phyloP scores from a whole-genome alignment of 23 tunicate genomes.

The Clavelina lepadiformis region DNA sequence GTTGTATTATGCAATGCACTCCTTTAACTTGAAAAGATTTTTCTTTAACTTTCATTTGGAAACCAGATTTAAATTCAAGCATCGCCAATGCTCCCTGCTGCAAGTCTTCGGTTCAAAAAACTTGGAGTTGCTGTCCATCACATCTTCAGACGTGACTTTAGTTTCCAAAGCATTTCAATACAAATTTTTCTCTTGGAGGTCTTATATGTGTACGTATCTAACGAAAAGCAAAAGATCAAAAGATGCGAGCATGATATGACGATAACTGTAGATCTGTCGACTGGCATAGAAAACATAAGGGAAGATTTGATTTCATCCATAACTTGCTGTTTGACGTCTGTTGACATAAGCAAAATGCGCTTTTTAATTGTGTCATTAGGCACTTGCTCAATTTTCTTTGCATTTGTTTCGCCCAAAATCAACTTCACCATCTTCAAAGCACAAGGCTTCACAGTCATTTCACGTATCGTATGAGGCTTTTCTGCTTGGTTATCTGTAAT shows the following conservation, averaged over 20 bases:
- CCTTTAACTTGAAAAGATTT: conserved; percentile 28
- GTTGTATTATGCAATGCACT: conserved; percentile 22
- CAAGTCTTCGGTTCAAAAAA: conserved; percentile 7
- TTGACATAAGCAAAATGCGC: neutral
- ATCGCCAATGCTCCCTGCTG: conserved; percentile 5
- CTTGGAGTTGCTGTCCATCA: neutral
- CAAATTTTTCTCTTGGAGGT: conserved; percentile 25
- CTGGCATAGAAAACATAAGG: neutral
- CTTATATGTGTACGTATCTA: neutral
- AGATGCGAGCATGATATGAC: conserved; percentile 29
- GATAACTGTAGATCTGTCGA: neutral
- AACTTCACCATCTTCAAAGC: conserved; percentile 14
- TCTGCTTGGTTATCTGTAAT: neutral
- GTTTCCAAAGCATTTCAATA: conserved; percentile 19
- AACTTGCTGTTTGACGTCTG: neutral
- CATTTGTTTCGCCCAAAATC: neutral
- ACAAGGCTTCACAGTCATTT: conserved; percentile 14
- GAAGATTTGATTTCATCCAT: neutral
- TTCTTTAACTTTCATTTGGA: conserved; percentile 31
- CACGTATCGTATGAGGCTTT: conserved; percentile 10
- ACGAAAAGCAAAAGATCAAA: conserved; percentile 5
- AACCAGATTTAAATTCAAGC: conserved; percentile 12
- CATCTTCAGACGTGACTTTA: conserved; percentile 15
- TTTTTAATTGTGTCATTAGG: neutral
- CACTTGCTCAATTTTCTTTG: neutral